Conservation (phyloP, 2,888 invertebrate species). For the Scaptodrosophila latifasciaeformis region DNA sequence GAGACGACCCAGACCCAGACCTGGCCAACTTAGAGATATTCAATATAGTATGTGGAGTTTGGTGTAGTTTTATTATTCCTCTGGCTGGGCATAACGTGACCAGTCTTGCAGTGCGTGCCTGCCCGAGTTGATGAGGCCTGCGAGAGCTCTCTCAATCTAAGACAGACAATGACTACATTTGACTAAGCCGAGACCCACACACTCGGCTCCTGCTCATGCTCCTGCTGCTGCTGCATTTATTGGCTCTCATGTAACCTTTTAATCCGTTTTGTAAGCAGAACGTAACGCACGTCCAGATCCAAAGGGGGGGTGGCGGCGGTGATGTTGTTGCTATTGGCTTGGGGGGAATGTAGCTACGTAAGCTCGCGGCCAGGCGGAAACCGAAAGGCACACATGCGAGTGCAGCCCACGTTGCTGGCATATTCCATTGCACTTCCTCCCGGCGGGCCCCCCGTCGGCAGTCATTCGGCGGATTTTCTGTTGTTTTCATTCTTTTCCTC, state of each 20-base stretch:
- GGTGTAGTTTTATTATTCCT: too few species aligned
- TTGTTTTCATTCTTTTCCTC: constrained; percentile 41
- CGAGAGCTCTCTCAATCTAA: constrained; percentile 1
- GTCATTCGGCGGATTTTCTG: constrained; percentile 1
- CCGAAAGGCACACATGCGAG: constrained; percentile 54
- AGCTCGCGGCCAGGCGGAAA: constrained; percentile 24
- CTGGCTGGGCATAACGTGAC: constrained; percentile 52
- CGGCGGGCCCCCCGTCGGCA: too few species aligned
- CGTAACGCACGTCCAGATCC: constrained; percentile 62
- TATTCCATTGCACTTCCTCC: constrained; percentile 10
- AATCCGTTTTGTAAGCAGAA: constrained; percentile 72
- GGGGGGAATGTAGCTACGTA: too few species aligned
- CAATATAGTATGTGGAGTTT: too few species aligned
- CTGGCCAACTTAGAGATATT: constrained; percentile 1
- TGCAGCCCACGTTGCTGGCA: too few species aligned
- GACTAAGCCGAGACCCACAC: constrained; percentile 2
- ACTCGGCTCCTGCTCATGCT: not conserved
- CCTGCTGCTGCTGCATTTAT: not conserved
- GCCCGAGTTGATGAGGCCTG: constrained; percentile 7
- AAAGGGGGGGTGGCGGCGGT: too few species aligned
- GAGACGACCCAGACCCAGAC: not conserved
- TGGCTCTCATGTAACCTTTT: constrained; percentile 69
- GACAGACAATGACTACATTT: constrained; percentile 11
- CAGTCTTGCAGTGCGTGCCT: constrained; percentile 58
- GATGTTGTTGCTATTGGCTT: too few species aligned